A percentile compares a stretch with the other conserved stretches of the same genome.
These are phyloP conservation scores for Melieria picta DNA, from an alignment of 2,888 invertebrate species.

Conservation along the genomic window DNA sequence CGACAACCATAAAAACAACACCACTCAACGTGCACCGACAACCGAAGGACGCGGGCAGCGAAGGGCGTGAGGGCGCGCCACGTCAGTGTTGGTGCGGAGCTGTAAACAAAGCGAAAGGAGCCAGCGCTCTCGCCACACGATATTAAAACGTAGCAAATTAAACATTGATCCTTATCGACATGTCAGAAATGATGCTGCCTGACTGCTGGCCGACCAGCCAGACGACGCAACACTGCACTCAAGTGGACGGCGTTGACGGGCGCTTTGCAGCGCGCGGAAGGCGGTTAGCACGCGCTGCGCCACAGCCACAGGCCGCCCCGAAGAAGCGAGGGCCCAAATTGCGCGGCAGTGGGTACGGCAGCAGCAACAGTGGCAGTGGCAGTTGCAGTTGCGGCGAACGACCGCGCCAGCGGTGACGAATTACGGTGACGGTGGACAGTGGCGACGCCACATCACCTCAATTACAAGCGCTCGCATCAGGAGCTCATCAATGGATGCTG, in stretches of 20 bases:
- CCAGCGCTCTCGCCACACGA: conserved; percentile 36
- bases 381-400: background rate
- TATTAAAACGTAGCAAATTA: conserved; percentile 52
- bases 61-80: background rate
- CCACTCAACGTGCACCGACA: conserved; percentile 40
- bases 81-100: background rate
- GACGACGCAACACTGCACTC: background rate
- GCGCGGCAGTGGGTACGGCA: background rate
- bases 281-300: background rate
- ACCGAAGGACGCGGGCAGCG: background rate
- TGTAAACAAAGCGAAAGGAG: background rate
- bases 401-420: background rate
- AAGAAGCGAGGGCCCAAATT: too few species aligned
- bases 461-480: conserved; percentile 41
- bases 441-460: conserved; percentile 49
- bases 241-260: background rate
- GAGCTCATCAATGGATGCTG: background rate
- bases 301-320: background rate
- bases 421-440: conserved; percentile 37
- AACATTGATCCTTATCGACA: conserved; percentile 62
- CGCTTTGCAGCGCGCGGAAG: background rate
- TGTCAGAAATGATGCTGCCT: conserved; percentile 51
- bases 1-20: conserved; percentile 60
- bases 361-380: background rate
- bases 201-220: conserved; percentile 1